Percentiles rank a stretch among this genome's conserved stretches.
phyloP scores from a whole-genome alignment of 2,797 vertebrate species.

The Malurus splendens region DNA sequence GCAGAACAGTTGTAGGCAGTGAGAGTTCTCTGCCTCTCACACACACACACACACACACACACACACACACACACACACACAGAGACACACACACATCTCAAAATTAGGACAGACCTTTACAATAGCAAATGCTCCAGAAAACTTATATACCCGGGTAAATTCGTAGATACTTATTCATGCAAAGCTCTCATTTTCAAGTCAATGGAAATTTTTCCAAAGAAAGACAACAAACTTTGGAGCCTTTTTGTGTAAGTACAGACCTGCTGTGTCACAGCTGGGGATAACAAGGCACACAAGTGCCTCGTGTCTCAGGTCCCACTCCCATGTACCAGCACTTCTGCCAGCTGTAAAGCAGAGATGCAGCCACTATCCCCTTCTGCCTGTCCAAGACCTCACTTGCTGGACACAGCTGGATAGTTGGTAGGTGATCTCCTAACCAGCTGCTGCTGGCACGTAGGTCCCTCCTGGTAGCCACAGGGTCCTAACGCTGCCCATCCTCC shows the following conservation, averaged over 20 bases:
- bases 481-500: background rate
- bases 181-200: conserved; percentile 1
- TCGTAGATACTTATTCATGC: background rate
- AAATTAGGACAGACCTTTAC: background rate
- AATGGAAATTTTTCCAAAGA: background rate
- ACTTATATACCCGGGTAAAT: background rate
- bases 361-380: fast-evolving
- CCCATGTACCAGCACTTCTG: background rate
- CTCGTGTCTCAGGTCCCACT: background rate
- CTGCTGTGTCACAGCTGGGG: background rate
- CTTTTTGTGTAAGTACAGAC: background rate
- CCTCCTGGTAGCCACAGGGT: background rate
- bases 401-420: background rate
- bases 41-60: conserved; percentile 4
- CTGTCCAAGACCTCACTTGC: background rate
- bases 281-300: background rate
- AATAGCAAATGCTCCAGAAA: background rate
- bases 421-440: background rate
- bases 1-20: conserved; percentile 54
- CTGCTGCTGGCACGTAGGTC: background rate
- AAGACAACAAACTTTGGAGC: background rate
- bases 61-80: background rate
- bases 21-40: conserved; percentile 43
- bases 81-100: background rate
- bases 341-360: fast-evolving